Evolutionary conservation across 2,797 vertebrate species (phyloP).

Genomic region (Amblyraja radiata): DNA sequence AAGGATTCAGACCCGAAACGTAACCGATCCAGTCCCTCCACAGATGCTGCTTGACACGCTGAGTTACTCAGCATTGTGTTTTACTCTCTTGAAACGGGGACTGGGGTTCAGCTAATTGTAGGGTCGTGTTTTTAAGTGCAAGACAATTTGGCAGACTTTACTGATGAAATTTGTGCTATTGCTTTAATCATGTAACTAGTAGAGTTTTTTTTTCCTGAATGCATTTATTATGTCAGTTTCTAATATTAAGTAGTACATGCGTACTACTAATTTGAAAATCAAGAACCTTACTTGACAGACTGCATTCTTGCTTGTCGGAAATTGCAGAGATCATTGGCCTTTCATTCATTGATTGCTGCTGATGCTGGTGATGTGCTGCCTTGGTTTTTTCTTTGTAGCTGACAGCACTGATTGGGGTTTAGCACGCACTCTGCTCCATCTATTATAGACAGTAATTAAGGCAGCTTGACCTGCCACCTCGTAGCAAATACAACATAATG

Average conservation of each 20-base stretch:
- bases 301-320: slow-evolving; percentile 51
- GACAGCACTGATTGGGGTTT: slow-evolving; percentile 70
- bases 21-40: too few relatives aligned
- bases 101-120: not conserved
- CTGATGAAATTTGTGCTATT: slow-evolving; percentile 16
- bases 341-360: slow-evolving; percentile 56
- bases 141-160: not conserved
- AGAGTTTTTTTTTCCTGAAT: not conserved
- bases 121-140: not conserved
- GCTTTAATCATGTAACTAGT: slow-evolving; percentile 8
- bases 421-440: slow-evolving; percentile 86
- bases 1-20: too few relatives aligned
- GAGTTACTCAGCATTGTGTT: too few relatives aligned
- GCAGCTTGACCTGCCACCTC: slow-evolving; percentile 92
- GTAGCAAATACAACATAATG: slow-evolving; percentile 98
- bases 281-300: slow-evolving; percentile 9
- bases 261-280: slow-evolving; percentile 27
- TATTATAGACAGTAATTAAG: slow-evolving; percentile 99
- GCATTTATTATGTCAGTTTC: slow-evolving; percentile 31
- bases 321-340: slow-evolving; percentile 54
- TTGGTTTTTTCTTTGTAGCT: slow-evolving; percentile 64
- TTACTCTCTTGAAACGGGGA: not conserved
- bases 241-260: slow-evolving; percentile 17
- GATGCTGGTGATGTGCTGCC: slow-evolving; percentile 64
- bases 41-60: too few relatives aligned